These are phyloP conservation scores for Albula glossodonta DNA, from an alignment of 2,113 vertebrate genomes.

Conservation along the genomic window DNA sequence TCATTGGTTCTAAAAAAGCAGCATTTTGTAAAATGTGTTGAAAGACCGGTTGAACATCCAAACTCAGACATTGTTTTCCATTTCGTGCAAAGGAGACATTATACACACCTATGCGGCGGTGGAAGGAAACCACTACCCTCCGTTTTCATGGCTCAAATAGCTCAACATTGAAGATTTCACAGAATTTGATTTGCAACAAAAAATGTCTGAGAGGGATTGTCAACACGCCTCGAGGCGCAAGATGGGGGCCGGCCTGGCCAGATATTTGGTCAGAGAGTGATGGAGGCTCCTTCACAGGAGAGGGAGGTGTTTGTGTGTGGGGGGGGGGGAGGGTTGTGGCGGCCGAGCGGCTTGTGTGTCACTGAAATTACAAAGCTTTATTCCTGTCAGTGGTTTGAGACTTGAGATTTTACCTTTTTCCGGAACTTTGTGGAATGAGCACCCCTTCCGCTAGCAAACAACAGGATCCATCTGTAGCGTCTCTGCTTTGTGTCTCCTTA, in stretches of 20 bases:
- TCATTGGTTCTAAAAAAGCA: no score
- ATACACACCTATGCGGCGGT: background rate
- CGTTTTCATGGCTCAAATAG: background rate
- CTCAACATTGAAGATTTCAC: conserved; percentile 28
- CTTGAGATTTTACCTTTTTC: conserved; percentile 46
- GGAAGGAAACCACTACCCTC: background rate
- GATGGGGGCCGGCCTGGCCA: no score
- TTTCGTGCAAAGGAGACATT: background rate
- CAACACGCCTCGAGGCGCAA: background rate
- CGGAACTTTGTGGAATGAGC: conserved; percentile 40
- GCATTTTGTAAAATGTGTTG: no score
- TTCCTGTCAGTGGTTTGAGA: conserved; percentile 28
- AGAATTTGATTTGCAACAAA: conserved; percentile 35
- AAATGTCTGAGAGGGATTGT: conserved; percentile 24
- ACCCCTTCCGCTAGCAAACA: background rate
- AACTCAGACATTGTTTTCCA: no score
- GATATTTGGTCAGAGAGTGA: background rate
- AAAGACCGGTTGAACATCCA: no score
- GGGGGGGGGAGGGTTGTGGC: background rate
- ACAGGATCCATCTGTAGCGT: background rate
- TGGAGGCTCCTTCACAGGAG: conserved; percentile 11
- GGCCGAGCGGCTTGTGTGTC: conserved; percentile 5
- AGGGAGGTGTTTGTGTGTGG: background rate
- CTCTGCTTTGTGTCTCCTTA: conserved; percentile 29
- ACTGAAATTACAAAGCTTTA: conserved; percentile 35